phyloP scores from a whole-genome alignment of 53 echinoderm and acorn worm genomes.

The Echinarachnius parma region DNA sequence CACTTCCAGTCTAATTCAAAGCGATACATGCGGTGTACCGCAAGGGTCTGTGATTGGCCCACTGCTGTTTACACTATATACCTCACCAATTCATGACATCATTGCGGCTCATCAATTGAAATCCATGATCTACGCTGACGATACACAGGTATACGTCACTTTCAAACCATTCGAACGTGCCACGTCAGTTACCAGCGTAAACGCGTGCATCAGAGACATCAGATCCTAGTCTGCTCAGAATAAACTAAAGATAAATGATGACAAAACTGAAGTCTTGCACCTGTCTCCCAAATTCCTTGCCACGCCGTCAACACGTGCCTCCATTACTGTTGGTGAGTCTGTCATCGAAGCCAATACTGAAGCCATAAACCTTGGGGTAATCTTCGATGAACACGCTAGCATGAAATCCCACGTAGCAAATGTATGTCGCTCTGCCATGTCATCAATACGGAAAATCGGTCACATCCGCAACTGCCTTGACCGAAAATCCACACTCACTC shows the following conservation, averaged over 20 bases:
- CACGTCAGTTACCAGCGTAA: neutral
- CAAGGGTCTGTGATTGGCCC: slow-evolving; percentile 10
- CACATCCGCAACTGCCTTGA: neutral
- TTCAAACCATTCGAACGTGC: slow-evolving; percentile 23
- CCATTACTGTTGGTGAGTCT: slow-evolving; percentile 18
- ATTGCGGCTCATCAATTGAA: slow-evolving; percentile 23
- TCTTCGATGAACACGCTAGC: neutral
- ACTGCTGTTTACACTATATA: slow-evolving; percentile 10
- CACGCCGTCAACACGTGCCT: neutral
- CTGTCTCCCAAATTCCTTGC: slow-evolving; percentile 37
- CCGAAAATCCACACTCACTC: neutral
- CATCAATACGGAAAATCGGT: neutral
- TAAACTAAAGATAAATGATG: slow-evolving; percentile 24
- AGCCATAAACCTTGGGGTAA: slow-evolving; percentile 25
- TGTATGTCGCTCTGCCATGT: slow-evolving; percentile 12
- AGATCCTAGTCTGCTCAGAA: slow-evolving; percentile 21
- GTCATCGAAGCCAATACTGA: neutral
- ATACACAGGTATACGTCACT: slow-evolving; percentile 34
- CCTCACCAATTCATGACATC: slow-evolving; percentile 33
- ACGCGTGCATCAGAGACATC: slow-evolving; percentile 42
- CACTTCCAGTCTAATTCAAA: neutral
- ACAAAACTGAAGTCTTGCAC: slow-evolving; percentile 40
- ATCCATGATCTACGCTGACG: slow-evolving; percentile 45
- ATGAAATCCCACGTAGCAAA: neutral
- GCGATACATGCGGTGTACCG: neutral